phyloP scores from a whole-genome alignment of 2,113 vertebrate genomes.

The Neotoma lepida region DNA sequence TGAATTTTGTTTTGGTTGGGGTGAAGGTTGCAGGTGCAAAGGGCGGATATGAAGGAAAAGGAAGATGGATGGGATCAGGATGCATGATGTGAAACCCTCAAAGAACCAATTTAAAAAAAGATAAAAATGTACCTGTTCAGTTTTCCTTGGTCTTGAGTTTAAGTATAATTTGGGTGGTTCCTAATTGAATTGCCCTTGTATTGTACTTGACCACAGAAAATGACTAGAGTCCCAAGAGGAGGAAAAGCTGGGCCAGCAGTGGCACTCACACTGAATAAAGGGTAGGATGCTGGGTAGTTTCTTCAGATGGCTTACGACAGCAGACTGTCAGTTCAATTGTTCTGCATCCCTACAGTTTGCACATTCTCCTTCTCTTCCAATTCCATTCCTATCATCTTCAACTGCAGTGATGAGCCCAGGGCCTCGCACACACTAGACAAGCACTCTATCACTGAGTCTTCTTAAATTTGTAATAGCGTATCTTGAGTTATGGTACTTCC shows the following conservation, averaged over 20 bases:
- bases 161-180: constrained; percentile 46
- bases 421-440: not conserved
- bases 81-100: not conserved
- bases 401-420: not conserved
- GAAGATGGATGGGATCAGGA: not conserved
- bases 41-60: not conserved
- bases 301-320: not conserved
- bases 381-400: too few species aligned
- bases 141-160: not conserved
- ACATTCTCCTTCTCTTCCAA: not conserved
- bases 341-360: not conserved
- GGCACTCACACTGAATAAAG: not conserved
- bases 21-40: not conserved
- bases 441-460: not conserved
- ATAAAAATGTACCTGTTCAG: constrained; percentile 20
- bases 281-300: not conserved
- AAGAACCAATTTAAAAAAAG: not conserved
- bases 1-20: not conserved
- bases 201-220: not conserved
- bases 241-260: not conserved
- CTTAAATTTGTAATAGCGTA: not conserved
- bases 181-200: not conserved
- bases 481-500: not conserved
- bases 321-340: not conserved
- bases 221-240: not conserved